Conservation (phyloP, 1,140 invertebrate genomes). For the Aphaenogaster floridana region DNA sequence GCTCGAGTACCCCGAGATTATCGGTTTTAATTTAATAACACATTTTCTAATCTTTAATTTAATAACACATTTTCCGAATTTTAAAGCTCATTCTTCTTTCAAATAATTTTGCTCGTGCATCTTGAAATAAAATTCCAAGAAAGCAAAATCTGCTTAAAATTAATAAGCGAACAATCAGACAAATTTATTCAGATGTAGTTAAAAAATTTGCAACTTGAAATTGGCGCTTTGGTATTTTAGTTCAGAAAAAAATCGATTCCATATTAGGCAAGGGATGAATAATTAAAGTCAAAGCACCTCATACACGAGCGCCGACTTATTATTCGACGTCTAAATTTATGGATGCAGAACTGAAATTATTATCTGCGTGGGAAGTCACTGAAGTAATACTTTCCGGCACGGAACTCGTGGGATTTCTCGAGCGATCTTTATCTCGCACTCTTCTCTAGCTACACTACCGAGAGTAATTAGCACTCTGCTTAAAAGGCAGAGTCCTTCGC, state of each 20-base stretch:
- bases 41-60: slow-evolving; percentile 4
- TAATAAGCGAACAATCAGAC: background rate
- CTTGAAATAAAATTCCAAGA: background rate
- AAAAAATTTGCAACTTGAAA: background rate
- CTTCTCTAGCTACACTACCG: slow-evolving; percentile 15
- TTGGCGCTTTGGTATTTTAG: background rate
- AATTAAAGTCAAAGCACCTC: background rate
- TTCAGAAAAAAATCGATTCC: background rate
- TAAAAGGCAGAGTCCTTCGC: slow-evolving; percentile 33
- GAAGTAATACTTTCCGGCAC: slow-evolving; percentile 67
- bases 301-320: background rate
- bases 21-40: background rate
- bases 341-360: slow-evolving; percentile 65
- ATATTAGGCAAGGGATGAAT: background rate
- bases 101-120: background rate
- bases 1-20: background rate
- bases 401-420: slow-evolving; percentile 63
- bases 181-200: background rate
- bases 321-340: slow-evolving; percentile 34
- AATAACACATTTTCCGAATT: background rate
- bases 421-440: slow-evolving; percentile 67
- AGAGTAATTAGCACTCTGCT: slow-evolving; percentile 42
- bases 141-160: background rate
- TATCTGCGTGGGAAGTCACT: slow-evolving; percentile 67
- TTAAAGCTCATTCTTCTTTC: background rate